Percentiles rank a stretch among this genome's conserved stretches.
Evolutionary conservation across 2,113 vertebrate genomes (phyloP).

Genomic region (Oreochromis spilurus): DNA sequence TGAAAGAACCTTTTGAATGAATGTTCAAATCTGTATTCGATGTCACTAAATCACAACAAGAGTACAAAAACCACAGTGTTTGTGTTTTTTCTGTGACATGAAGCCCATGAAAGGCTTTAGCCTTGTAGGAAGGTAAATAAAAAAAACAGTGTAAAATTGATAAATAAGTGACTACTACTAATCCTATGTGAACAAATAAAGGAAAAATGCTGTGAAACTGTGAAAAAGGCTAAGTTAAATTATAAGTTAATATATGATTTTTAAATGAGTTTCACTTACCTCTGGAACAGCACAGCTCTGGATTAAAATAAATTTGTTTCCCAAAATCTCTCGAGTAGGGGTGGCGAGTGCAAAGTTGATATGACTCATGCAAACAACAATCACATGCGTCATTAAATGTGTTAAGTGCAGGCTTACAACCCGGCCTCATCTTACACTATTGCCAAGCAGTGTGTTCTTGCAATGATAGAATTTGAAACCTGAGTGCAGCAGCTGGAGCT

Average conservation of each 20-base stretch:
- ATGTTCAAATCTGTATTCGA: not conserved
- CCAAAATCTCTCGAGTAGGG: not conserved
- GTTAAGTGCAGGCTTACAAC: not conserved
- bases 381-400: accelerated
- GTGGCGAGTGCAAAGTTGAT: not conserved
- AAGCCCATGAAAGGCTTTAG: not conserved
- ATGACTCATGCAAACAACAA: not conserved
- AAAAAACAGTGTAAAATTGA: not conserved
- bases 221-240: not conserved
- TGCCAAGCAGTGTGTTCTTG: not conserved
- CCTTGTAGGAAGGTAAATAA: not conserved
- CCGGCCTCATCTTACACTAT: not conserved
- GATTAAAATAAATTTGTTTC: not conserved
- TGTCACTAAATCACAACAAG: not conserved
- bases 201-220: accelerated
- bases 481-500: not conserved
- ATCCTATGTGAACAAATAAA: not conserved
- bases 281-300: not conserved
- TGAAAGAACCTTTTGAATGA: not conserved
- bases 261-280: not conserved
- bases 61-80: not conserved
- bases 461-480: not conserved
- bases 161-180: not conserved
- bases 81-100: not conserved
- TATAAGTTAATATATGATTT: not conserved